Conservation (phyloP, 2,113 vertebrate genomes). For the Mus musculus region GRCm39 chr3:49988001-49988500, state of each 20-base stretch:
- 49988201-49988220: neutral
- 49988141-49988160: too few relatives aligned
- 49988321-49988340: neutral
- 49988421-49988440: conserved; percentile 7
- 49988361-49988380: neutral
- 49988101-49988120: neutral
- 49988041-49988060: neutral
- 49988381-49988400: neutral
- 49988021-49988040: neutral
- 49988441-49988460: conserved; percentile 58
- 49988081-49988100: neutral
- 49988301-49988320: conserved; percentile 58
- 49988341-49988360: neutral
- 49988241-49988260: neutral
- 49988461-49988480: conserved; percentile 68
- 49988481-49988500: neutral
- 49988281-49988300: neutral
- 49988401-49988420: conserved; percentile 16
- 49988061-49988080: neutral
- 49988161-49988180: neutral
- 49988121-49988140: neutral
- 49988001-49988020: neutral
- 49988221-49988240: neutral
- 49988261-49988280: neutral
- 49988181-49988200: neutral